Base-by-base conservation (phyloP, 2,113 vertebrate genomes). In the Drymodes brunneopygia region DNA sequence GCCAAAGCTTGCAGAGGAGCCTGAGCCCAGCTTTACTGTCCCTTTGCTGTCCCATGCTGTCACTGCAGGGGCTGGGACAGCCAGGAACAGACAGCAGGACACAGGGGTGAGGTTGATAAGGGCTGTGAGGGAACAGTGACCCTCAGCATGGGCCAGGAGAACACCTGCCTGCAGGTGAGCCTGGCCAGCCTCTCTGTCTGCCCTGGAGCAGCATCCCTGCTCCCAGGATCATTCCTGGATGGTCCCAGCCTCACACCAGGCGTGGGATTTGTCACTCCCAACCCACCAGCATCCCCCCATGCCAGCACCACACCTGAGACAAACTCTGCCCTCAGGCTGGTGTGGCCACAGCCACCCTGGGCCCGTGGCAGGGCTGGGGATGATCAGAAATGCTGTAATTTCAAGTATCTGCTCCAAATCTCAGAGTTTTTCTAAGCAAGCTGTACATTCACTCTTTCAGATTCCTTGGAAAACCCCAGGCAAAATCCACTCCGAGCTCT, bases 161-260 rank as follows among this genome's bases (percentile, higher is more conserved):
- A 31, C 31, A 25, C 10, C 22, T 66, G 45, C 12, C 72, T 40
- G 15, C 50, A 72, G 67, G 12, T 13, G n/a, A 60, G 60, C 22
- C 67, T 65, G 84, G 40, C 19, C 17, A 20, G 69, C 24, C 65
- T 14, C 33, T 10, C 27, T 24, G 31, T 18, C 11, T 48, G 44
- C 54, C 80, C 69, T 38, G 22, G 8, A 47, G 33, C 53, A 62
- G 29, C 57, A 35, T 31, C 66, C 4, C 33, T 23, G 80, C 4
- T 33, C 28, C 71, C 45, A 18, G 36, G 9, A 29, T 33, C 78
- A 24, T 24, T 35, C 57, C 38, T 42, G 56, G 47, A 6, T 31
- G 42, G 10, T 21, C 36, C 31, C 66, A 88, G 70, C 15, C 7
- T 45, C 12, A 3, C 0, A 1, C 9, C 2, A 5, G 28, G 2